Percentiles rank a stretch among this genome's conserved stretches.
Evolutionary conservation across 2,797 vertebrate species (phyloP).

Genomic region (Megalops cyprinoides): DNA sequence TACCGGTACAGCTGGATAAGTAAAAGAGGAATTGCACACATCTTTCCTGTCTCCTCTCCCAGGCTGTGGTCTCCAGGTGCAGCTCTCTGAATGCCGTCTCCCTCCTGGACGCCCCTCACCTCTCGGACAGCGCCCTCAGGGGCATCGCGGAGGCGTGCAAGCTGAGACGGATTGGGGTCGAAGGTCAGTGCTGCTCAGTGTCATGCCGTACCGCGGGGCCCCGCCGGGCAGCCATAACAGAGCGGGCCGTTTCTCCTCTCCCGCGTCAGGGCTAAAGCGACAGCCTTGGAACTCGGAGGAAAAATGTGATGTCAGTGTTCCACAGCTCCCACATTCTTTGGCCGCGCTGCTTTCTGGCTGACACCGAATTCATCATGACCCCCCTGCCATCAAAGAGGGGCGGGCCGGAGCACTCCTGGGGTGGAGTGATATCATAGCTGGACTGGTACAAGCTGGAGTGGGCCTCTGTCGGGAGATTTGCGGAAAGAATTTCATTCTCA

Average conservation of each 20-base stretch:
- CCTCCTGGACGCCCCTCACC: constrained; percentile 72
- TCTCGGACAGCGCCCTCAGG: constrained; percentile 76
- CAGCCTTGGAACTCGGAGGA: not conserved
- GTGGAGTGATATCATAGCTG: constrained; percentile 23
- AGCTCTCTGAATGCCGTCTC: constrained; percentile 66
- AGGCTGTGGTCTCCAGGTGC: constrained; percentile 77
- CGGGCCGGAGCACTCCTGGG: not conserved
- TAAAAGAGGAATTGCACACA: not conserved
- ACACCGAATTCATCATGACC: constrained; percentile 1
- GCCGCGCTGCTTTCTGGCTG: not conserved
- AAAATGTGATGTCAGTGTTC: not conserved
- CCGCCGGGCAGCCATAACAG: not conserved
- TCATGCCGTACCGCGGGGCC: not conserved
- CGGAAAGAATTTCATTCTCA: not conserved
- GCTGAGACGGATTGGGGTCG: constrained; percentile 69
- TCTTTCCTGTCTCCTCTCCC: constrained; percentile 19
- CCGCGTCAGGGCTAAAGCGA: not conserved
- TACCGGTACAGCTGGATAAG: not conserved
- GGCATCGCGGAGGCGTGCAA: constrained; percentile 65
- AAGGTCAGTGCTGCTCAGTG: constrained; percentile 64
- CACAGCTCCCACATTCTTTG: not conserved
- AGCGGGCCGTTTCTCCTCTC: not conserved
- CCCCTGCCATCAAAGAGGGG: not conserved
- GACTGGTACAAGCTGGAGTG: constrained; percentile 7
- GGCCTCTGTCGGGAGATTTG: not conserved